Conservation (phyloP, 23 tunicate species). For the Oikopleura albicans region DNA sequence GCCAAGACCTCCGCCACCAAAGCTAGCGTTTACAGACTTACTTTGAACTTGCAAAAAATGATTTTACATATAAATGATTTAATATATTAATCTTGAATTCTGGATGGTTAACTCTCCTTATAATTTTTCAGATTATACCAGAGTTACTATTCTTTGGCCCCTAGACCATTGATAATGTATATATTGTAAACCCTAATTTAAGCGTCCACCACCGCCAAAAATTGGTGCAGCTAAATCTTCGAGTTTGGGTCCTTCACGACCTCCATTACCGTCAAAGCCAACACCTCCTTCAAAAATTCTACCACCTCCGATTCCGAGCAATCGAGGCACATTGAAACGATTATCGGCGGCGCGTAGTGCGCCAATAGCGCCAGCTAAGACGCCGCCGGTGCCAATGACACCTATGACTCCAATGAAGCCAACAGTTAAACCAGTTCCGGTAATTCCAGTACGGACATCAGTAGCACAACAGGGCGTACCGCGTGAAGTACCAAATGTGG, state of each 20-base stretch:
- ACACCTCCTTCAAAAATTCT: neutral
- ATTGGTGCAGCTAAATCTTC: neutral
- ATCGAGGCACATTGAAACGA: neutral
- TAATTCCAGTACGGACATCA: neutral
- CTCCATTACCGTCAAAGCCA: neutral
- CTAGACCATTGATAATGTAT: neutral
- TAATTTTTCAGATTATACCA: too few relatives aligned
- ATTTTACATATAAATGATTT: too few relatives aligned
- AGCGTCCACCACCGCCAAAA: conserved; percentile 16
- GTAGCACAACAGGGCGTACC: neutral
- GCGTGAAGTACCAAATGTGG: neutral
- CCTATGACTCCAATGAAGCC: neutral
- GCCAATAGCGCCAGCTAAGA: neutral
- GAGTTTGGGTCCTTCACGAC: too few relatives aligned
- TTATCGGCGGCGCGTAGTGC: neutral
- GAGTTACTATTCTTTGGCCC: too few relatives aligned
- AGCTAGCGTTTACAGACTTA: too few relatives aligned
- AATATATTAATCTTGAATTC: too few relatives aligned
- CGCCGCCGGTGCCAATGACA: neutral
- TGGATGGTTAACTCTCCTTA: too few relatives aligned
- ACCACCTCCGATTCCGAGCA: neutral
- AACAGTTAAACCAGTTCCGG: neutral
- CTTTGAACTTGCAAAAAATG: too few relatives aligned
- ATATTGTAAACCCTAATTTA: neutral
- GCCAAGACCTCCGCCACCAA: neutral